These are phyloP conservation scores for Carterocephalus palaemon DNA, from an alignment of 2,888 invertebrate genomes.

Conservation along the genomic window DNA sequence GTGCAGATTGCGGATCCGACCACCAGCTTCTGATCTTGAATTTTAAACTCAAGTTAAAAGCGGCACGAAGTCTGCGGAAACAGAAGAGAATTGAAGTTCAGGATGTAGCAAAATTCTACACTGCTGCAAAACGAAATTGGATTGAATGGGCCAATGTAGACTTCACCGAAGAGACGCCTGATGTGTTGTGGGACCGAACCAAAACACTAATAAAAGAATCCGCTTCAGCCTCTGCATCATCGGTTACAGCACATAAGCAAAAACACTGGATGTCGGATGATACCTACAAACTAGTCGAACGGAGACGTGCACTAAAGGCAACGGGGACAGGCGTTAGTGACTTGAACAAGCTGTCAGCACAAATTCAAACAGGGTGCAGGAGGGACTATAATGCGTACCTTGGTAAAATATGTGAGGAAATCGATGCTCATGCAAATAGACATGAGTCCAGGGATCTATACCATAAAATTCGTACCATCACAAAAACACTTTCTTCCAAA, in stretches of 20 bases:
- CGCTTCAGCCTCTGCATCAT: not conserved
- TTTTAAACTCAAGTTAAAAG: not conserved
- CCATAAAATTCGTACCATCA: not conserved
- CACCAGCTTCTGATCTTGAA: not conserved
- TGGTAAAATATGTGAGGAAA: not conserved
- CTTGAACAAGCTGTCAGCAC: slow-evolving; percentile 3
- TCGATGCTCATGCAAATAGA: slow-evolving; percentile 1
- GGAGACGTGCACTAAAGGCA: not conserved
- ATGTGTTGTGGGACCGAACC: not conserved
- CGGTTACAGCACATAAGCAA: not conserved
- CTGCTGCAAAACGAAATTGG: not conserved
- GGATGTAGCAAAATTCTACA: not conserved
- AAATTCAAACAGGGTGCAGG: slow-evolving; percentile 7
- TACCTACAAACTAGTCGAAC: slow-evolving; percentile 5
- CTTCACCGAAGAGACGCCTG: not conserved
- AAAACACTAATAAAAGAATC: not conserved
- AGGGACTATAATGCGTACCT: slow-evolving; percentile 4
- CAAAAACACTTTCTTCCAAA: slow-evolving; percentile 3
- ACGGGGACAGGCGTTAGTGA: not conserved
- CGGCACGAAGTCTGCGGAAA: not conserved
- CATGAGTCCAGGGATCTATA: not conserved
- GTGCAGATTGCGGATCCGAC: not conserved
- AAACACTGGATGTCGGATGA: not conserved
- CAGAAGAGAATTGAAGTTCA: not conserved
- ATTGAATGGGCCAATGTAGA: not conserved